Percentiles rank a stretch among this genome's conserved stretches.
Conservation (phyloP, 2,113 vertebrate genomes). For the Dendropsophus ebraccatus region DNA sequence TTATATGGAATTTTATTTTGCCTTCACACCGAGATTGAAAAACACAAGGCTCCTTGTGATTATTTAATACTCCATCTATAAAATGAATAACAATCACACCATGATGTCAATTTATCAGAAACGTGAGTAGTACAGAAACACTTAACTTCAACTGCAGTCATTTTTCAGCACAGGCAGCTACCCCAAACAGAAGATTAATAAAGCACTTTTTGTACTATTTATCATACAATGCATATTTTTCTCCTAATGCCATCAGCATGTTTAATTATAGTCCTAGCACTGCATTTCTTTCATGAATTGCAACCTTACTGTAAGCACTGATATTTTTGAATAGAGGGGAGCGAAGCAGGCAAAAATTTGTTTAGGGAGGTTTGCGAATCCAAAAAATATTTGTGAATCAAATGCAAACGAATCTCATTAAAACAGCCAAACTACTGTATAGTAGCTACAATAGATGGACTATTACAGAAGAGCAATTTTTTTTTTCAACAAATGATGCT, state of each 20-base stretch:
- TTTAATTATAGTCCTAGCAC: neutral
- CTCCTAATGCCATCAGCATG: neutral
- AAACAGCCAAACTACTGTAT: too few species aligned
- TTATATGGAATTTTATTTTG: slow-evolving; percentile 4
- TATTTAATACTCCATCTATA: slow-evolving; percentile 3
- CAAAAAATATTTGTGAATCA: too few species aligned
- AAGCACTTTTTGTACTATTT: neutral
- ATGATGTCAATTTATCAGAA: slow-evolving; percentile 44
- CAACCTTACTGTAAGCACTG: neutral
- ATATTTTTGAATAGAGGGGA: neutral
- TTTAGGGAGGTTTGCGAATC: too few species aligned
- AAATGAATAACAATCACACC: slow-evolving; percentile 40
- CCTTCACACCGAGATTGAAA: neutral
- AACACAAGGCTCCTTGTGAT: neutral
- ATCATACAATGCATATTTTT: neutral
- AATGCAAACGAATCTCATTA: too few species aligned
- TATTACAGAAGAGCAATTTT: too few species aligned
- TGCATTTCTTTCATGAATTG: neutral
- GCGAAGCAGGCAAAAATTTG: too few species aligned
- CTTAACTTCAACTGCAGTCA: neutral
- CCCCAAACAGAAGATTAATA: neutral
- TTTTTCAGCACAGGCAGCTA: slow-evolving; percentile 1
- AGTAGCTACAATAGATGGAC: too few species aligned
- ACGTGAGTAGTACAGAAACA: neutral
- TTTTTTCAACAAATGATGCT: too few species aligned